Percentiles rank a stretch among this genome's conserved stretches.
Evolutionary conservation across 2,113 vertebrate species (phyloP).

Genomic region (Gila orcuttii): DNA sequence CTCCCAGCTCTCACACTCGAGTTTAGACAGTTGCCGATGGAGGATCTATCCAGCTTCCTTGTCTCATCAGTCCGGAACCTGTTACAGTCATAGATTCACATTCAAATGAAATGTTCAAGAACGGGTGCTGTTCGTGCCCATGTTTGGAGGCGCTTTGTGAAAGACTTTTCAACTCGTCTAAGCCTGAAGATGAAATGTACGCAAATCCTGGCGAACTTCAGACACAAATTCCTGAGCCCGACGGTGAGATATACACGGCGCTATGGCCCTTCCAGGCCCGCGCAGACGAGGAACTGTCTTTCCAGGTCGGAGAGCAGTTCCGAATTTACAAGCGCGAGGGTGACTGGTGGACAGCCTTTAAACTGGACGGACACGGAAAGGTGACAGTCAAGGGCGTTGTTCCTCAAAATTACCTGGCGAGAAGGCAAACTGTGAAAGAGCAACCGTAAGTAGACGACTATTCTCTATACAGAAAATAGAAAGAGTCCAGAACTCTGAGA

Average conservation of each 20-base stretch:
- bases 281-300: constrained; percentile 64
- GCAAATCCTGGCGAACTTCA: neutral
- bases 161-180: neutral
- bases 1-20: neutral
- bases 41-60: neutral
- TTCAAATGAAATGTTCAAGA: constrained; percentile 23
- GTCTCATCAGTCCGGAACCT: neutral
- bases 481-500: no score
- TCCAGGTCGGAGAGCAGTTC: constrained; percentile 65
- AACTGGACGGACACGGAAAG: constrained; percentile 41
- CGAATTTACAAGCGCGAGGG: constrained; percentile 58
- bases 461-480: no score
- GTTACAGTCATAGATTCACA: neutral
- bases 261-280: constrained; percentile 69
- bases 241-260: constrained; percentile 55
- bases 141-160: neutral
- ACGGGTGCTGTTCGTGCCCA: neutral
- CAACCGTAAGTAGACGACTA: constrained; percentile 62
- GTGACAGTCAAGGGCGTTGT: constrained; percentile 48
- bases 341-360: constrained; percentile 68
- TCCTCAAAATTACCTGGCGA: constrained; percentile 58
- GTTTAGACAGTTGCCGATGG: neutral
- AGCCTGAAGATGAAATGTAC: neutral
- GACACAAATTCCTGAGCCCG: neutral
- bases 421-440: constrained; percentile 60